These are phyloP conservation scores for Amphimallon solstitiale DNA, from an alignment of 2,888 invertebrate genomes.

Conservation along the genomic window DNA sequence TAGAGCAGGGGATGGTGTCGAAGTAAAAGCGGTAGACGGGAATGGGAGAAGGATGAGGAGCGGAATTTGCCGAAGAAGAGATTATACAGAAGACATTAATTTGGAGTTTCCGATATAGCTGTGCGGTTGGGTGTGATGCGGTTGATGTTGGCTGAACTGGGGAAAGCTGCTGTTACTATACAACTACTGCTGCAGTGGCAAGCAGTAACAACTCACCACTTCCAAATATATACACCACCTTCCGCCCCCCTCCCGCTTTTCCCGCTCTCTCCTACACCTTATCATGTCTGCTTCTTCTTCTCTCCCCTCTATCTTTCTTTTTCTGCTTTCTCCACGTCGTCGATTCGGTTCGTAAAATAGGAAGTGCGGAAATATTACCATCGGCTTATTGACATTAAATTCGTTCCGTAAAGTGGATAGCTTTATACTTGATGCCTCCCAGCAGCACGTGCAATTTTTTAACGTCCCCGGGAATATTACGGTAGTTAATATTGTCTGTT, in stretches of 20 bases:
- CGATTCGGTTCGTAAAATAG: conserved; percentile 46
- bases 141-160: background rate
- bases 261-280: too few relatives aligned
- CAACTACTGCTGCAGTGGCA: conserved; percentile 36
- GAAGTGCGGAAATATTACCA: conserved; percentile 47
- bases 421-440: conserved; percentile 34
- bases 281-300: too few relatives aligned
- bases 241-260: background rate
- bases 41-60: background rate
- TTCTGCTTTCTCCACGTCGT: conserved; percentile 5
- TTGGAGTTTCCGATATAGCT: conserved; percentile 54
- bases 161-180: background rate
- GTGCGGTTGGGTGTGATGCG: conserved; percentile 1
- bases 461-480: conserved; percentile 35
- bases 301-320: conserved; percentile 1
- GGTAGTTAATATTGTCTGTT: conserved; percentile 34
- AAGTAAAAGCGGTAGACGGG: background rate
- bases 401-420: conserved; percentile 35
- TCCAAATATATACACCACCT: background rate
- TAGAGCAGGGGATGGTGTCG: background rate
- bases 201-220: conserved; percentile 5
- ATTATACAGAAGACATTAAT: conserved; percentile 58
- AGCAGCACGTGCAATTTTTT: conserved; percentile 33
- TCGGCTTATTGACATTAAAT: conserved; percentile 49
- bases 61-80: conserved; percentile 49